phyloP scores from a whole-genome alignment of 2,113 vertebrate species.

The Phocoena phocoena region DNA sequence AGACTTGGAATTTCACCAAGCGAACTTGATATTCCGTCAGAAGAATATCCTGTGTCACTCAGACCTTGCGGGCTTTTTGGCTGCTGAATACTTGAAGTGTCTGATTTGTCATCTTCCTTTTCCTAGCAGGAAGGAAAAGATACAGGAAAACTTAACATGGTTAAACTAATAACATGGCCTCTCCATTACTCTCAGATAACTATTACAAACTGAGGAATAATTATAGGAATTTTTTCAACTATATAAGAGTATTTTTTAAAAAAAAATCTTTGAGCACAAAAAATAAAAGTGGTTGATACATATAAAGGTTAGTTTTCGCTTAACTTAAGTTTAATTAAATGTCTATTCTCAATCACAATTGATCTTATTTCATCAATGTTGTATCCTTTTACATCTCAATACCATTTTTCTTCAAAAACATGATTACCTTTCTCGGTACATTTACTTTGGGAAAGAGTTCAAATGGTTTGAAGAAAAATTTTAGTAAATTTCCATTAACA shows the following conservation, averaged over 20 bases:
- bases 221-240: not conserved
- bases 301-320: not conserved
- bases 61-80: slow-evolving; percentile 90
- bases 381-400: not conserved
- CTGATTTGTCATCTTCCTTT: slow-evolving; percentile 89
- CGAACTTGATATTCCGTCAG: slow-evolving; percentile 89
- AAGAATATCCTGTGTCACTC: slow-evolving; percentile 91
- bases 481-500: not conserved
- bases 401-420: not conserved
- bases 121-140: slow-evolving; percentile 86
- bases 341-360: not conserved
- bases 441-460: not conserved
- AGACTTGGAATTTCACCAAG: slow-evolving; percentile 90
- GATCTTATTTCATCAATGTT: not conserved
- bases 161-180: slow-evolving; percentile 53
- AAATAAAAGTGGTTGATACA: not conserved
- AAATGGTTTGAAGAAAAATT: not conserved
- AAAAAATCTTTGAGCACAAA: not conserved
- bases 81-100: slow-evolving; percentile 87
- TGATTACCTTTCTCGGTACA: not conserved
- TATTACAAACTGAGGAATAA: not conserved
- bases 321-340: slow-evolving; percentile 23
- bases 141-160: slow-evolving; percentile 71
- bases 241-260: not conserved
- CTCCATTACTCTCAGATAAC: not conserved